Conservation (phyloP, 2,113 vertebrate species). For the Callionymus lyra region DNA sequence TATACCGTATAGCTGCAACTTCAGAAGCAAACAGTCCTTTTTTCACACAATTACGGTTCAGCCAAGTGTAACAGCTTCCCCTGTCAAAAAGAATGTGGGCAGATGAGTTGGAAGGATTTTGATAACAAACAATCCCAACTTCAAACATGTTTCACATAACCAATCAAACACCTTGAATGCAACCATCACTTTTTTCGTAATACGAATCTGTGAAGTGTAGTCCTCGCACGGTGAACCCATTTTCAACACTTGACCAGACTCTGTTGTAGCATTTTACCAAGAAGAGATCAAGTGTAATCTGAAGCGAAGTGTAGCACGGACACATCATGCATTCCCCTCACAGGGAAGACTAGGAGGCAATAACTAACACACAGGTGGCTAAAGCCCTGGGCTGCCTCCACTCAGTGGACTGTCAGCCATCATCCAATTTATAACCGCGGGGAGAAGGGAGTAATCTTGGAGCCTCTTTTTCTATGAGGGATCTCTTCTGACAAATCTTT, state of each 20-base stretch:
- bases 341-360: conserved; percentile 5
- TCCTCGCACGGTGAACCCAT: conserved; percentile 18
- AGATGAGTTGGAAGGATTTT: conserved; percentile 36
- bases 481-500: conserved; percentile 17
- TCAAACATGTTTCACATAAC: conserved; percentile 21
- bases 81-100: conserved; percentile 32
- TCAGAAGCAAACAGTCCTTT: conserved; percentile 26
- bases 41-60: conserved; percentile 30
- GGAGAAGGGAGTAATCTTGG: conserved; percentile 15
- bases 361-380: conserved; percentile 24
- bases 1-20: conserved; percentile 10
- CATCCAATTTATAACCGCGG: conserved; percentile 9
- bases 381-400: conserved; percentile 9
- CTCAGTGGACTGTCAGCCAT: conserved; percentile 21
- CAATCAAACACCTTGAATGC: conserved; percentile 6
- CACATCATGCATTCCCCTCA: neutral
- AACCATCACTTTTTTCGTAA: too few species aligned
- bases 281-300: too few species aligned
- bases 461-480: conserved; percentile 11
- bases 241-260: conserved; percentile 27
- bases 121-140: conserved; percentile 27
- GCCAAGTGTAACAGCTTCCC: conserved; percentile 31
- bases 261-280: neutral
- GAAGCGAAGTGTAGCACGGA: neutral
- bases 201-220: too few species aligned